Evolutionary conservation across 2,888 invertebrate species (phyloP), one percentile per base, ranked within the genome.

Genomic region (Pheosia tremula): DNA sequence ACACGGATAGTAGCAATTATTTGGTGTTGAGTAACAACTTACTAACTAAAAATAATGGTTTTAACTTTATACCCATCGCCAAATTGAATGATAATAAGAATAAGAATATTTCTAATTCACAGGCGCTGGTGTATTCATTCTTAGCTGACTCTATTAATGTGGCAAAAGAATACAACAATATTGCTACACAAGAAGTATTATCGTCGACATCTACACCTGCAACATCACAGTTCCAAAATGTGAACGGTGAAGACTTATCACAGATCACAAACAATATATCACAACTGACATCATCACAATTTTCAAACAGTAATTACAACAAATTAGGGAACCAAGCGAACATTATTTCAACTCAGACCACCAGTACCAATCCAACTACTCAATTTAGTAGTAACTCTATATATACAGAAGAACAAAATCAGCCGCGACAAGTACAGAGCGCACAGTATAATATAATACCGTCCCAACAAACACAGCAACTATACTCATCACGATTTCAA

Each of bases 1-100:
- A 92, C 62, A 90, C 93, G n/a, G 92, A 87, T 3, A 92, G 87
- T 61, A 92, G 88, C 67, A 92, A 93, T 68, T 93, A 92, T 67
- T 84, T 92, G 62, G 87, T 93, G 50, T 71, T 93, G 57, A 85
- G 88, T 60, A 91, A 93, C 66, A 85, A 88, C 56, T 67, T 79
- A 56, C 57, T 81, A 7, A 68, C 77, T 9, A 81, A 82, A 62
- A 75, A 74, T 55, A 76, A 72, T 55, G 43, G 39, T 13, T 79
- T 82, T 11, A 86, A 77, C 62, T 85, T 88, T 59, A 86, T 89
- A 61, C 89, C 92, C 0, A 83, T 93, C n/a, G 91, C 88, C 7
- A 90, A 86, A 79, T 69, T 91, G 57, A 81, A 84, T 43, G 81
- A 81, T 65, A 84, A 85, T 83, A 88, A 89, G 84, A 83, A 83